Conservation (phyloP, 1,140 invertebrate species). For the Neotoxoptera formosana region DNA sequence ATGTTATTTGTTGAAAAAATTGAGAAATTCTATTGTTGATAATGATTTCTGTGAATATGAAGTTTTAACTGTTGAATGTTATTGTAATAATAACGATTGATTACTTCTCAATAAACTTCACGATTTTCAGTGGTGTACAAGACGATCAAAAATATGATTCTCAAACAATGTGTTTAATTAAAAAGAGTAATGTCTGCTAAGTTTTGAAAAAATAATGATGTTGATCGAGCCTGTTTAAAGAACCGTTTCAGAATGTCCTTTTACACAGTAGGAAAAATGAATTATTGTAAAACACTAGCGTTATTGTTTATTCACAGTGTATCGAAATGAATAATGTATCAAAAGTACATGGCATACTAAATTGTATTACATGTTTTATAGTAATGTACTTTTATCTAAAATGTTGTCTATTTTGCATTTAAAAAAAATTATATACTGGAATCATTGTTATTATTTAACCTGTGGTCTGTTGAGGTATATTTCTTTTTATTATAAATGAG, state of each 20-base stretch:
- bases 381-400: background rate
- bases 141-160: background rate
- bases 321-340: background rate
- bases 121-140: background rate
- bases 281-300: background rate
- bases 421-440: background rate
- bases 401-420: background rate
- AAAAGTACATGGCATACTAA: background rate
- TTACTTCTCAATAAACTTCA: background rate
- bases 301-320: background rate
- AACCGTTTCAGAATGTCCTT: background rate
- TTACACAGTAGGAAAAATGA: background rate
- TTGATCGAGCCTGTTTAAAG: background rate
- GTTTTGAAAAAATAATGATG: background rate
- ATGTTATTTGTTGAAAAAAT: background rate
- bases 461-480: background rate
- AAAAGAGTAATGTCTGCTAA: background rate
- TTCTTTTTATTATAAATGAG: too few species aligned
- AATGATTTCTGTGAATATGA: background rate
- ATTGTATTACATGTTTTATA: background rate
- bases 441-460: background rate
- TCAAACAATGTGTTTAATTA: background rate
- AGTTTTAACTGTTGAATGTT: background rate
- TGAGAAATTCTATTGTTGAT: background rate
- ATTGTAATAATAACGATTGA: background rate